Percentiles rank a stretch among this genome's conserved stretches.
Evolutionary conservation across 2,113 vertebrate genomes (phyloP).

Genomic region (Indicator indicator): DNA sequence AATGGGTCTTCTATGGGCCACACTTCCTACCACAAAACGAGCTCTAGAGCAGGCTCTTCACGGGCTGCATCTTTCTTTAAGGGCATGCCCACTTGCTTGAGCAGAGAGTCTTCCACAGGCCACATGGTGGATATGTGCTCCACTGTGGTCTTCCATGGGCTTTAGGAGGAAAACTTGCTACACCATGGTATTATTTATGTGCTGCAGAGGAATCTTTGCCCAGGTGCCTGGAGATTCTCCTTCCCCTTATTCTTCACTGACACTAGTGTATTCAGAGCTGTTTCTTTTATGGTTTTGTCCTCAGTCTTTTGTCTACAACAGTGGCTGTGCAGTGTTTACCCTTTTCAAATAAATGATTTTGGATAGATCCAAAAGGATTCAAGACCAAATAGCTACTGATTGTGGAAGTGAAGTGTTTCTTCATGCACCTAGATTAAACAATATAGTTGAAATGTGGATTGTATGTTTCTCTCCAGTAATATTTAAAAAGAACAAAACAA

Average conservation of each 20-base stretch:
- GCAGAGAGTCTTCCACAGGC: rapidly evolving
- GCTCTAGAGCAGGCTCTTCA: not conserved
- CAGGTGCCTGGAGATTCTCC: rapidly evolving
- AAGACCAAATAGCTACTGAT: not conserved
- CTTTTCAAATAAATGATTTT: not conserved
- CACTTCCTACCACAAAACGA: not conserved
- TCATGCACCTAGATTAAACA: not conserved
- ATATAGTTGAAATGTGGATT: not conserved
- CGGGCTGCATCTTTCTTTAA: not conserved
- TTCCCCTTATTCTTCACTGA: not conserved
- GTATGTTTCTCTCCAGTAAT: not conserved
- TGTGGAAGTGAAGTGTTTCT: not conserved
- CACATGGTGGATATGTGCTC: not conserved
- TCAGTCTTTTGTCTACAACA: not conserved
- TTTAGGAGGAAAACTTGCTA: not conserved
- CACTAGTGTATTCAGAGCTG: not conserved
- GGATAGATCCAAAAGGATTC: not conserved
- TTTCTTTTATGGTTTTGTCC: rapidly evolving
- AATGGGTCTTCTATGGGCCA: rapidly evolving
- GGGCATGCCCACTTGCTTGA: not conserved
- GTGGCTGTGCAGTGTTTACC: not conserved
- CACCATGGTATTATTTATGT: not conserved
- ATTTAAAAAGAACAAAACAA: not conserved
- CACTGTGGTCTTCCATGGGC: not conserved
- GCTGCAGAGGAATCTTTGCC: not conserved